These are phyloP conservation scores for Polymixis flavicincta DNA, from an alignment of 2,888 invertebrate genomes.

Conservation along the genomic window DNA sequence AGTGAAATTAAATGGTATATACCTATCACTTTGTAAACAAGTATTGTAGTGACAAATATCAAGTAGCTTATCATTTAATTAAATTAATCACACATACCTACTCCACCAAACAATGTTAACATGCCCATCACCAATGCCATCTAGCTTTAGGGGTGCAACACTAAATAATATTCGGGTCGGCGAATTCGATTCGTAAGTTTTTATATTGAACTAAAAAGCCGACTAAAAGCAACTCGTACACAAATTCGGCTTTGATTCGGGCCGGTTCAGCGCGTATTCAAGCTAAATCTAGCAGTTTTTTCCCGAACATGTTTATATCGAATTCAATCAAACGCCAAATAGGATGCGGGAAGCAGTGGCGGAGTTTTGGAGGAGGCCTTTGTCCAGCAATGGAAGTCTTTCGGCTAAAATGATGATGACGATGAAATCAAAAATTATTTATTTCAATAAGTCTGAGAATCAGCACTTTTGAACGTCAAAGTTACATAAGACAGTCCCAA, in stretches of 20 bases:
- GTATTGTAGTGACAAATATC: background rate
- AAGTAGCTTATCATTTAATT: background rate
- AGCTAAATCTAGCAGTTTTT: too few species aligned
- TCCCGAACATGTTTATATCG: too few species aligned
- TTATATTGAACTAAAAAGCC: background rate
- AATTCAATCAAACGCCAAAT: too few species aligned
- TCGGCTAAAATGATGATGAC: too few species aligned
- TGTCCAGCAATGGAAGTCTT: too few species aligned
- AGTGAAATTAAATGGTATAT: background rate
- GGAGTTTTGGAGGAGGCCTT: too few species aligned
- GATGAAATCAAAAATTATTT: background rate
- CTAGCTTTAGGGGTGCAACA: background rate
- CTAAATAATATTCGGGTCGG: background rate
- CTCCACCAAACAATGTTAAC: background rate
- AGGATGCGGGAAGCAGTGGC: too few species aligned
- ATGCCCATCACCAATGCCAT: background rate
- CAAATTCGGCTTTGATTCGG: background rate
- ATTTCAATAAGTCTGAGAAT: background rate
- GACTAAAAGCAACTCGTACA: background rate
- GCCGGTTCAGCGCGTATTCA: too few species aligned
- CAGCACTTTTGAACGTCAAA: background rate
- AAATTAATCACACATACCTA: background rate
- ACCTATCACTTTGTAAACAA: background rate
- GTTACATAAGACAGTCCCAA: background rate
- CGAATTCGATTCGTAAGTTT: background rate